Evolutionary conservation across 92 coral and sea anemone species (phyloP).

Genomic region (Epizoanthus rinbou): DNA sequence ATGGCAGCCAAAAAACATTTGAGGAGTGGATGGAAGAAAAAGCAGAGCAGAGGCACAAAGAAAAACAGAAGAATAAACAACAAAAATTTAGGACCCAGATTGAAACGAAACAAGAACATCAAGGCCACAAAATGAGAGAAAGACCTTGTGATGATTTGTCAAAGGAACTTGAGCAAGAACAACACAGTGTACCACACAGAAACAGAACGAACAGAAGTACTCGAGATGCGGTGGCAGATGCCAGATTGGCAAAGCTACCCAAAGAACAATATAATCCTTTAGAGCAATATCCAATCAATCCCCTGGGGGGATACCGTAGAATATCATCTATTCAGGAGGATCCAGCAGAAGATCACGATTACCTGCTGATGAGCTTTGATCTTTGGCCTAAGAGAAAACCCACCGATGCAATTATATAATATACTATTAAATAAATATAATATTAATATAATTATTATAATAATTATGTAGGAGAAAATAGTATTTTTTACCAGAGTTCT

Average conservation of each 20-base stretch:
- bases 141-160: constrained; percentile 69
- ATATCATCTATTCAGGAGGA: constrained; percentile 35
- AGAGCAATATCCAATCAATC: not conserved
- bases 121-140: constrained; percentile 52
- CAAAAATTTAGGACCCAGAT: constrained; percentile 50
- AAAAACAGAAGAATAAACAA: constrained; percentile 60
- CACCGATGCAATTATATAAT: constrained; percentile 12
- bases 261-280: not conserved
- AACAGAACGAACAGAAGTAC: not conserved
- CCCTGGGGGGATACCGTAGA: not conserved
- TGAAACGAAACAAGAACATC: constrained; percentile 55
- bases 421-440: no score
- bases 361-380: constrained; percentile 33
- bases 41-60: constrained; percentile 57
- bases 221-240: not conserved
- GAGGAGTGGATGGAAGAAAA: constrained; percentile 93
- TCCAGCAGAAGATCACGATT: not conserved
- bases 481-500: no score
- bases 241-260: not conserved
- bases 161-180: constrained; percentile 57
- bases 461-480: no score
- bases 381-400: constrained; percentile 38
- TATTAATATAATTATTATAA: no score
- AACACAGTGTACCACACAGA: constrained; percentile 5
- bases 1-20: constrained; percentile 62